These are phyloP conservation scores for Cheilosia variabilis DNA, from an alignment of 2,888 invertebrate genomes.

Conservation along the genomic window DNA sequence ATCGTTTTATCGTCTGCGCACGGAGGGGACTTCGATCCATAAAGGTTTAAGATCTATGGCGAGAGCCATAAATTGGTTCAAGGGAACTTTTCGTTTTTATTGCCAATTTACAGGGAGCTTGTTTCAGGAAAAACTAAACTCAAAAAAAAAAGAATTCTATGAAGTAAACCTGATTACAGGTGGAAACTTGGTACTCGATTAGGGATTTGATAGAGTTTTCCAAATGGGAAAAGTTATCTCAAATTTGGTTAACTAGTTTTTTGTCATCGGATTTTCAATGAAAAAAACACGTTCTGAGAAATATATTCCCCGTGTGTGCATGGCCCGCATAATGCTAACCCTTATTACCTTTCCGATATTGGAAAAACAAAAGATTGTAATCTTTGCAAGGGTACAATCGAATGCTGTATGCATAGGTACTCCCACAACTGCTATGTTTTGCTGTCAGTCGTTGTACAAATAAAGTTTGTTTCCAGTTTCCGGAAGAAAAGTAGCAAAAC, in stretches of 20 bases:
- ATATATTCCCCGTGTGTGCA: neutral
- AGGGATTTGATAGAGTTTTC: constrained; percentile 72
- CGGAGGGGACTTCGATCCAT: constrained; percentile 8
- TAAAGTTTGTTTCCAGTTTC: constrained; percentile 55
- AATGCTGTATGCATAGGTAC: constrained; percentile 2
- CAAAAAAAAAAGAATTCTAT: constrained; percentile 18
- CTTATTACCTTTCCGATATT: constrained; percentile 18
- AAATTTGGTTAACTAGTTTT: constrained; percentile 66
- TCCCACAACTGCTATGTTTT: neutral
- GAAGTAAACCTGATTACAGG: constrained; percentile 72
- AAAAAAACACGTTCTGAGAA: neutral
- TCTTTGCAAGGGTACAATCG: neutral
- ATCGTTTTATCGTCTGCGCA: constrained; percentile 56
- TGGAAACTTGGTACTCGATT: constrained; percentile 71
- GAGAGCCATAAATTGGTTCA: constrained; percentile 60
- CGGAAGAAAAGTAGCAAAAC: constrained; percentile 35
- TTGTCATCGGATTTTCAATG: constrained; percentile 56
- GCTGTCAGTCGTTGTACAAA: neutral
- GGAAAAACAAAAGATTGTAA: constrained; percentile 25
- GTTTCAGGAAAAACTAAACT: constrained; percentile 6
- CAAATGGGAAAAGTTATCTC: constrained; percentile 67
- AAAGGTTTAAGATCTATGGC: constrained; percentile 32
- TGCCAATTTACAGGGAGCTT: constrained; percentile 55
- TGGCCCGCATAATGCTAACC: neutral
- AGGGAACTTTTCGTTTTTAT: constrained; percentile 65